phyloP scores from a whole-genome alignment of 2,113 vertebrate genomes.

The Marmota monax region DNA sequence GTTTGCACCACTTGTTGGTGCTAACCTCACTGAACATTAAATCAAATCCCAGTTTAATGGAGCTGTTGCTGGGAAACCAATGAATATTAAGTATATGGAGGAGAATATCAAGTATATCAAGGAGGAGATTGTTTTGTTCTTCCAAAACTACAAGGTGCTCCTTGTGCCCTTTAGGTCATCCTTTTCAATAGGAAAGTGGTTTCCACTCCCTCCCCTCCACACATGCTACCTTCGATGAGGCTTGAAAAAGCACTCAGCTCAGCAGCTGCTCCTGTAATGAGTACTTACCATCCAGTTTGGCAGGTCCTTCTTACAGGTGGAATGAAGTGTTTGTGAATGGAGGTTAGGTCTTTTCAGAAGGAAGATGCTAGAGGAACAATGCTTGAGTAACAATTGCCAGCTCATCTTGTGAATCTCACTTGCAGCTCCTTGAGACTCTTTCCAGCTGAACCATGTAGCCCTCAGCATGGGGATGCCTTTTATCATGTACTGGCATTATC shows the following conservation, averaged over 20 bases:
- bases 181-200: background rate
- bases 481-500: background rate
- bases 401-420: background rate
- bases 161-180: background rate
- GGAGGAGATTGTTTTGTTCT: background rate
- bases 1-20: background rate
- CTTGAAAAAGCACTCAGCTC: background rate
- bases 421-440: background rate
- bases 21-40: slow-evolving; percentile 31
- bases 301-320: background rate
- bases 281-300: background rate
- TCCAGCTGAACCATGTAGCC: background rate
- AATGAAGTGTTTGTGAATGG: background rate
- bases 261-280: background rate
- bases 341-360: background rate
- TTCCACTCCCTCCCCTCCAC: background rate
- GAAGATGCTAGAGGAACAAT: background rate
- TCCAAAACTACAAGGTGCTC: background rate
- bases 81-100: background rate
- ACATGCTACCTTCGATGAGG: background rate
- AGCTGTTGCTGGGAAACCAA: background rate
- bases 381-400: background rate
- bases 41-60: slow-evolving; percentile 1
- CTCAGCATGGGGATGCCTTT: background rate
- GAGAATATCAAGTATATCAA: background rate